Evolutionary conservation across 2,888 invertebrate species (phyloP).

Genomic region (Ophion ventricosus): DNA sequence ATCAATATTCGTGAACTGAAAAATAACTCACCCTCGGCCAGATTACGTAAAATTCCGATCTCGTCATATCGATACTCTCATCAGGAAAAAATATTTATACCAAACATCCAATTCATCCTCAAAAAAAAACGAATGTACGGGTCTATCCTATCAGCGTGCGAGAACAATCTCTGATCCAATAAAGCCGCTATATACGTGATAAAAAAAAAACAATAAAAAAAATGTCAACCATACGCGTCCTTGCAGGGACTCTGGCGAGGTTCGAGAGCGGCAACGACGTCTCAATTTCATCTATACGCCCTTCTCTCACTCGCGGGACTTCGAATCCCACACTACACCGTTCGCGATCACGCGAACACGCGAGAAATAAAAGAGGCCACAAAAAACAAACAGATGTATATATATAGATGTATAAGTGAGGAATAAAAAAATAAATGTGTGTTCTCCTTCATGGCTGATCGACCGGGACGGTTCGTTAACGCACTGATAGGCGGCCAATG

Average conservation of each 20-base stretch:
- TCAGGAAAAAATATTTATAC: too few relatives aligned
- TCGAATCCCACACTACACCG: background rate
- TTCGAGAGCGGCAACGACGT: background rate
- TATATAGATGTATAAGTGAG: too few relatives aligned
- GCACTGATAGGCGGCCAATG: slow-evolving; percentile 78
- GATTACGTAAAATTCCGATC: too few relatives aligned
- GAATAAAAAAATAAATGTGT: slow-evolving; percentile 34
- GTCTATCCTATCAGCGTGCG: too few relatives aligned
- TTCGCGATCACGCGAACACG: background rate
- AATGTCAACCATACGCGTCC: background rate
- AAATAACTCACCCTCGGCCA: too few relatives aligned
- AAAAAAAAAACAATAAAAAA: background rate
- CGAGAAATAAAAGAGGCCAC: background rate
- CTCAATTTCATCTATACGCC: background rate
- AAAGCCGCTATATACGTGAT: too few relatives aligned
- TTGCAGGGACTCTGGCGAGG: background rate
- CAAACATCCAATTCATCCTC: too few relatives aligned
- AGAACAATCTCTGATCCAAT: too few relatives aligned
- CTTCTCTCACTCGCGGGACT: background rate
- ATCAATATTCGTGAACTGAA: too few relatives aligned
- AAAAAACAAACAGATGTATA: background rate
- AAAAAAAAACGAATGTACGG: too few relatives aligned
- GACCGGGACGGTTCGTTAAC: slow-evolving; percentile 67
- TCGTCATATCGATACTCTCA: too few relatives aligned
- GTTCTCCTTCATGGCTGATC: slow-evolving; percentile 74